Percentiles rank a stretch among this genome's conserved stretches.
These are phyloP conservation scores for Formicarius rufipectus DNA, from an alignment of 2,113 vertebrate species.

Conservation along the genomic window DNA sequence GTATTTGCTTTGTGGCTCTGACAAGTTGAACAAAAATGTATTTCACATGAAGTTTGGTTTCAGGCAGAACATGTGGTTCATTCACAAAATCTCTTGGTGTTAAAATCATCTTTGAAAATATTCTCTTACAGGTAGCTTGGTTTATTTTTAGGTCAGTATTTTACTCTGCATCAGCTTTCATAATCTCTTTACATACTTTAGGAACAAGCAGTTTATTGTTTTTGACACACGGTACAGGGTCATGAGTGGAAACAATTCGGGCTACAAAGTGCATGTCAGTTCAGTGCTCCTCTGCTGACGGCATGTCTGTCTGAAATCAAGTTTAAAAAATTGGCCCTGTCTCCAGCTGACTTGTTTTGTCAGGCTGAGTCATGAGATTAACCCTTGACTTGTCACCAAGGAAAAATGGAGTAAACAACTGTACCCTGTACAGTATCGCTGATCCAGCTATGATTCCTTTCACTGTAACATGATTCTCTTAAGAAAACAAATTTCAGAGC, in stretches of 20 bases:
- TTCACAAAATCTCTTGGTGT: neutral
- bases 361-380: constrained; percentile 78
- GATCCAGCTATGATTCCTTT: constrained; percentile 67
- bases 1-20: neutral
- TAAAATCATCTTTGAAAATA: neutral
- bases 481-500: constrained; percentile 67
- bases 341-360: constrained; percentile 81
- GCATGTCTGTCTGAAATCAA: constrained; percentile 76
- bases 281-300: constrained; percentile 69
- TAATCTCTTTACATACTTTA: constrained; percentile 66
- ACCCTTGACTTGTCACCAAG: constrained; percentile 76
- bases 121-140: constrained; percentile 14
- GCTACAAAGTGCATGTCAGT: constrained; percentile 68
- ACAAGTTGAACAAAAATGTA: neutral
- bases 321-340: constrained; percentile 74
- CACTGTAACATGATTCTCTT: constrained; percentile 71
- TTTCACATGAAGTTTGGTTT: neutral
- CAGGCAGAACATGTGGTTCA: neutral
- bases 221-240: constrained; percentile 57
- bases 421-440: constrained; percentile 56
- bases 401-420: constrained; percentile 73
- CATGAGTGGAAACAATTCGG: constrained; percentile 70
- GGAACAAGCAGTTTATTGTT: constrained; percentile 65
- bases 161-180: constrained; percentile 45
- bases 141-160: constrained; percentile 57